Conservation (phyloP, 1,140 invertebrate species). For the Holotrichia oblita region DNA sequence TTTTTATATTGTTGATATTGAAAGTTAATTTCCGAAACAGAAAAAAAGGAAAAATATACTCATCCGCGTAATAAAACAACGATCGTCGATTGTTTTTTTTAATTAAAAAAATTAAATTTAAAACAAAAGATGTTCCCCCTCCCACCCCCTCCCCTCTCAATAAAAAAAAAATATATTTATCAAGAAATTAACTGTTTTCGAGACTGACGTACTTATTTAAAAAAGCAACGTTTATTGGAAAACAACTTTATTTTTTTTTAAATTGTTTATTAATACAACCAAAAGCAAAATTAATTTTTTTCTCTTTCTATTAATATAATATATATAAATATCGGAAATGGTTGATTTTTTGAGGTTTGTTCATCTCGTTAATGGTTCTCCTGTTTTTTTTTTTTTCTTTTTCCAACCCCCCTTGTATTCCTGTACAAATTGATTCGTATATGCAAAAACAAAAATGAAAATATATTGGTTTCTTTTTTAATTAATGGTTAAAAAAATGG, state of each 20-base stretch:
- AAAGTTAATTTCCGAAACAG: background rate
- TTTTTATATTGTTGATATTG: background rate
- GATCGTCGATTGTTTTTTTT: conserved; percentile 8
- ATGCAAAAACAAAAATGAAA: too few species aligned
- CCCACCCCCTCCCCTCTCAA: background rate
- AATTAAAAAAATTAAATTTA: background rate
- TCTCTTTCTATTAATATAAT: too few species aligned
- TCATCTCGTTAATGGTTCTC: too few species aligned
- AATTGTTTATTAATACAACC: background rate
- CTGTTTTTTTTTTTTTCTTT: background rate
- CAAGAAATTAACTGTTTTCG: conserved; percentile 9
- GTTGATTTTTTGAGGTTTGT: background rate
- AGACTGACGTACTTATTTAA: background rate
- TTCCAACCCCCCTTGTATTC: too few species aligned
- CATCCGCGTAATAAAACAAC: background rate
- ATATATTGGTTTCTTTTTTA: too few species aligned
- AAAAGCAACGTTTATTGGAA: background rate
- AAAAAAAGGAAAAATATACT: background rate
- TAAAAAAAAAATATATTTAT: background rate
- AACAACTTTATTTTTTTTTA: background rate
- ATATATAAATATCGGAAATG: background rate
- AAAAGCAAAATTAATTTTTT: background rate
- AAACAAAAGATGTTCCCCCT: background rate
- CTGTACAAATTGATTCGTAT: background rate
- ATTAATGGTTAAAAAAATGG: too few species aligned